phyloP scores from a whole-genome alignment of 1,140 invertebrate species.

The Ips nitidus region DNA sequence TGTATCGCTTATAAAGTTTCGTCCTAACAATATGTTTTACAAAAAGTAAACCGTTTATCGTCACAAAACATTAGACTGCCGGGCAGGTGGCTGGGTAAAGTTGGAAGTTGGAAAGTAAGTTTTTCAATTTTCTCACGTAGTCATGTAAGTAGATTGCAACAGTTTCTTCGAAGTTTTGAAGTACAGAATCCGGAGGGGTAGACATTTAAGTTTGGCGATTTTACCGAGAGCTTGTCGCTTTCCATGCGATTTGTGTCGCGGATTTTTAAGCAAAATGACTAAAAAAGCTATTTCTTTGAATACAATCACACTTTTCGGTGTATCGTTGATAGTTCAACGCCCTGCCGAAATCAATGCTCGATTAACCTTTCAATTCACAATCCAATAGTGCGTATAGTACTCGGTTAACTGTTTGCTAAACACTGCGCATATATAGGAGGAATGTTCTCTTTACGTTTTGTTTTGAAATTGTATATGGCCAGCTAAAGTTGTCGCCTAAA shows the following conservation, averaged over 20 bases:
- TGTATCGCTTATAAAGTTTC: no score
- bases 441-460: conserved; percentile 10
- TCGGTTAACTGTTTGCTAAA: no score
- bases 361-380: no score
- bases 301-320: no score
- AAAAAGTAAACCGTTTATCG: no score
- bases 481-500: conserved; percentile 1
- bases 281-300: no score
- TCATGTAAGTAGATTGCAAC: conserved; percentile 19
- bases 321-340: no score
- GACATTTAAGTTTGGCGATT: conserved; percentile 5
- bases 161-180: conserved; percentile 25
- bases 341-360: no score
- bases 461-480: not conserved
- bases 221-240: conserved; percentile 9
- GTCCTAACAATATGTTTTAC: no score
- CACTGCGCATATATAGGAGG: not conserved
- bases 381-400: no score
- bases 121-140: conserved; percentile 31
- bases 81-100: not conserved
- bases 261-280: no score
- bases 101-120: conserved; percentile 3
- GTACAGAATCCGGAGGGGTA: conserved; percentile 7
- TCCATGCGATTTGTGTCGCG: not conserved
- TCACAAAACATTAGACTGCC: no score